Base-by-base conservation (phyloP, 2,797 vertebrate genomes). In the Helostoma temminkii region DNA sequence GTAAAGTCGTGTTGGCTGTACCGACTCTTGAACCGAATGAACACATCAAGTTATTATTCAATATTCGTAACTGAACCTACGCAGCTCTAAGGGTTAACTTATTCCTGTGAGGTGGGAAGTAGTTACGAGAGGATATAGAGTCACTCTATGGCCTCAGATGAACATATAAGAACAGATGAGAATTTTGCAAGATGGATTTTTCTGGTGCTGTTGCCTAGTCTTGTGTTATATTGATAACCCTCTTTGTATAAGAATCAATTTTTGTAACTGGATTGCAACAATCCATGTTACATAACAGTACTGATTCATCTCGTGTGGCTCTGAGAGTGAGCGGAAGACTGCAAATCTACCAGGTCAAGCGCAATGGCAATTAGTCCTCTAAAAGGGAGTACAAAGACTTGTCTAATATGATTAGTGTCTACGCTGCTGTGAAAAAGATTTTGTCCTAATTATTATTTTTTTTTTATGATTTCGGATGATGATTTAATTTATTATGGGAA, bases 181-280 rank as follows among this genome's bases (percentile, higher is more conserved):
- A n/a, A n/a, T n/a, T n/a, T n/a, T n/a, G n/a, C n/a, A n/a, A n/a
- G n/a, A n/a, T n/a, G n/a, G n/a, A n/a, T n/a, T n/a, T n/a, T n/a
- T n/a, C n/a, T n/a, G n/a, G n/a, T n/a, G n/a, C n/a, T n/a, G n/a
- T n/a, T n/a, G n/a, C n/a, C n/a, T n/a, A n/a, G n/a, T n/a, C n/a
- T n/a, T n/a, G n/a, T n/a, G n/a, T n/a, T n/a, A n/a, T n/a, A n/a
- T n/a, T n/a, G n/a, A n/a, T n/a, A n/a, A n/a, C n/a, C 15, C 16
- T 37, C 14, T 37, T 14, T 37, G 36, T 15, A 4, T 54, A 41
- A 50, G 58, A 37, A 4, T n/a, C 5, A 26, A 48, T 48, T 50
- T 78, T 73, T 62, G 61, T 63, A 45, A 32, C 55, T 32, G 73
- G 47, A 68, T 25, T 30, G 46, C 58, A 62, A 60, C 58, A 71